These are phyloP conservation scores for Neopipo cinnamomea DNA, from an alignment of 2,113 vertebrate genomes.

Conservation along the genomic window DNA sequence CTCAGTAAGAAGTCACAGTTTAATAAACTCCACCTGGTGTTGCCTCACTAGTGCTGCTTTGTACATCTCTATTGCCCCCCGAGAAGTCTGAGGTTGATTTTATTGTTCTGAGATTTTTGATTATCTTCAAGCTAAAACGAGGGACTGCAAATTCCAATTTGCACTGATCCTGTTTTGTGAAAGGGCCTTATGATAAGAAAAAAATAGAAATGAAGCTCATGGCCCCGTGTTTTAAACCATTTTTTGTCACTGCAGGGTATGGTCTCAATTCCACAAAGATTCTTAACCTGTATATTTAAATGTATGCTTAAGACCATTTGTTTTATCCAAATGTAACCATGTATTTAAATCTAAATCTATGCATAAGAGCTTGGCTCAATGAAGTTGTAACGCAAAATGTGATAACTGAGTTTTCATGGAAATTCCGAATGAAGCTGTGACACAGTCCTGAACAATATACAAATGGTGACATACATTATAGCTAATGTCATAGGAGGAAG, in stretches of 20 bases:
- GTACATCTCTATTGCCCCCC: neutral
- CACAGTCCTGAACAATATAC: neutral
- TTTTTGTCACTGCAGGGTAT: neutral
- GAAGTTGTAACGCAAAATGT: neutral
- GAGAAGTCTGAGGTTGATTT: neutral
- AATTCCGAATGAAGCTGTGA: neutral
- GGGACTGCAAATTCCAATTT: neutral
- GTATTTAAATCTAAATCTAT: neutral
- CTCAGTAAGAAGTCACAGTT: neutral
- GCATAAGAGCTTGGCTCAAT: neutral
- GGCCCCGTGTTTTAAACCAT: neutral
- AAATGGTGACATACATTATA: neutral
- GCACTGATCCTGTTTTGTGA: neutral
- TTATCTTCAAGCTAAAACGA: neutral
- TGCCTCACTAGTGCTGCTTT: neutral
- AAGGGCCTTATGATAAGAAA: neutral
- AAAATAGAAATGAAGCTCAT: neutral
- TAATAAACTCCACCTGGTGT: slow-evolving; percentile 19
- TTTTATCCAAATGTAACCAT: neutral
- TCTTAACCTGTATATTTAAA: neutral
- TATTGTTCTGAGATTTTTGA: neutral
- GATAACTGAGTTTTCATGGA: neutral
- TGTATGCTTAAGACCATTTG: neutral
- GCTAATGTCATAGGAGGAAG: neutral
- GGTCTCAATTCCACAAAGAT: neutral